These are phyloP conservation scores for Antedon mediterranea DNA, from an alignment of 53 echinoderm and acorn worm species.

Conservation along the genomic window DNA sequence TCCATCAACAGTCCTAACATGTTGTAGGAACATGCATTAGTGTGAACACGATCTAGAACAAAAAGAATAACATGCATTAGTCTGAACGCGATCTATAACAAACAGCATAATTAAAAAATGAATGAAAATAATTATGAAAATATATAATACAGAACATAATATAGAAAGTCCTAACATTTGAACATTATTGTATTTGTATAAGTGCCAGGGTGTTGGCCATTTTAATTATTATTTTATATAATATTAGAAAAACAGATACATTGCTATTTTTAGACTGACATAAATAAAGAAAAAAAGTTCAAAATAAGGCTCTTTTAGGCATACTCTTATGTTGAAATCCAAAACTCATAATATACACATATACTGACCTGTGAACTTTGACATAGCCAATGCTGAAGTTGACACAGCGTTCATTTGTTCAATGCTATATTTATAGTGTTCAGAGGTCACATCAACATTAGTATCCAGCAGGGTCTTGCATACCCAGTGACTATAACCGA, in stretches of 20 bases:
- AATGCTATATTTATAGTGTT: slow-evolving; percentile 60
- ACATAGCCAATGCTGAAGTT: slow-evolving; percentile 48
- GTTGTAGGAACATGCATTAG: slow-evolving; percentile 49
- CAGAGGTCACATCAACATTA: slow-evolving; percentile 40
- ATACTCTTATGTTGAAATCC: no score
- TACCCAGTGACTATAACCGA: slow-evolving; percentile 87
- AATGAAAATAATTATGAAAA: not conserved
- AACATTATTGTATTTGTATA: no score
- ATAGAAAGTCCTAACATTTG: no score
- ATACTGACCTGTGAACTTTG: slow-evolving; percentile 52
- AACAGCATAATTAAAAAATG: no score
- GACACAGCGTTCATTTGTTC: slow-evolving; percentile 76
- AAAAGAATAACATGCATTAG: not conserved
- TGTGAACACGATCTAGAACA: slow-evolving; percentile 41
- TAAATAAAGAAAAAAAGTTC: no score
- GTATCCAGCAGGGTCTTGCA: slow-evolving; percentile 55
- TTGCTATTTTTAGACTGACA: no score
- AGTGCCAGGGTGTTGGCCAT: not conserved
- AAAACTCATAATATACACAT: no score
- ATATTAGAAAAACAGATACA: no score
- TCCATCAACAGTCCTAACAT: slow-evolving; percentile 75
- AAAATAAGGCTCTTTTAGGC: no score
- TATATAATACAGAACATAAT: no score
- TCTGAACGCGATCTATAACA: no score
- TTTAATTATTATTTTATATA: not conserved